phyloP scores from a whole-genome alignment of 2,797 vertebrate species.

The Petrocephalus sullivani region DNA sequence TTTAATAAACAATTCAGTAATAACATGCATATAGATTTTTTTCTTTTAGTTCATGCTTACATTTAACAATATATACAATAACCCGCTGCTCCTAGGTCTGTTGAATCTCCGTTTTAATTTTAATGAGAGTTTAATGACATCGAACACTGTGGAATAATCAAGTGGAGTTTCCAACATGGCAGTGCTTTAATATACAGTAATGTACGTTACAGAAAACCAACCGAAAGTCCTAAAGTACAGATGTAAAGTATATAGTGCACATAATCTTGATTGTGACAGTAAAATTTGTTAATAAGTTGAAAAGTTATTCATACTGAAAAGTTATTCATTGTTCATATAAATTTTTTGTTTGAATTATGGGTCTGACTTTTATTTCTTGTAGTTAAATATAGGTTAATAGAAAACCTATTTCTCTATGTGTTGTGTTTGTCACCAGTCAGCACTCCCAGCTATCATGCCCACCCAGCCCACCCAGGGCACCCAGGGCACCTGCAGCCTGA shows the following conservation, averaged over 20 bases:
- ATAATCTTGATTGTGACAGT: background rate
- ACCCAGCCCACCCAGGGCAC: background rate
- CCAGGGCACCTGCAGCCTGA: background rate
- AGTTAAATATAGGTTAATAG: background rate
- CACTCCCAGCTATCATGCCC: background rate
- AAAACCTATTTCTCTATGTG: background rate
- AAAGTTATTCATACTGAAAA: no score
- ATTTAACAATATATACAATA: background rate
- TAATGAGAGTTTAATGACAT: background rate
- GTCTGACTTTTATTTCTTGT: background rate
- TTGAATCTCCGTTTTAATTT: background rate
- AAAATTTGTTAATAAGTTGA: background rate
- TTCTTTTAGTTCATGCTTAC: background rate
- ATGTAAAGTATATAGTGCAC: background rate
- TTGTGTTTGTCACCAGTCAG: background rate
- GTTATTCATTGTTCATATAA: no score
- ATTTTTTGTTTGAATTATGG: no score
- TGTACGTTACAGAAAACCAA: background rate
- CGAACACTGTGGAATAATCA: background rate
- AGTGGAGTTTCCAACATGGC: background rate
- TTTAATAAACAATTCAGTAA: background rate
- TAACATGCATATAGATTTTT: background rate
- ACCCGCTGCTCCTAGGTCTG: background rate
- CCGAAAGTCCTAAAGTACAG: background rate
- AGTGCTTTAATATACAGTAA: background rate